Conservation (phyloP, 2,888 invertebrate species). For the Diplolepis rosae region DNA sequence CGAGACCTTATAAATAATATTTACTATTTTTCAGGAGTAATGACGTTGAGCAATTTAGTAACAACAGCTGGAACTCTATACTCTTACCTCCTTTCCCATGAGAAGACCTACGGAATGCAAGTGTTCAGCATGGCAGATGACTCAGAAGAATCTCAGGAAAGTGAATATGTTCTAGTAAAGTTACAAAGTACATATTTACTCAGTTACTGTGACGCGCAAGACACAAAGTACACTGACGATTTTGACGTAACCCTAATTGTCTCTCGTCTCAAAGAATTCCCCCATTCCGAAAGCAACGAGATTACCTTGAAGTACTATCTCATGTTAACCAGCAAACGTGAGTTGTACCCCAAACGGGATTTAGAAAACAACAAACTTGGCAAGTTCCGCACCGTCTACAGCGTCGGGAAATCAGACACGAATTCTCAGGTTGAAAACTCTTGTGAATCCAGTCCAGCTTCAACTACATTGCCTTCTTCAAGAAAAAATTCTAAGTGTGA, state of each 20-base stretch:
- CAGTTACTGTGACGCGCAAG: constrained; percentile 78
- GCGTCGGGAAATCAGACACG: constrained; percentile 63
- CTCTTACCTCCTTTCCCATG: constrained; percentile 81
- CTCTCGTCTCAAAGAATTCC: constrained; percentile 75
- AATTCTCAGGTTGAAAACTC: constrained; percentile 61
- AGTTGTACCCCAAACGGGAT: constrained; percentile 79
- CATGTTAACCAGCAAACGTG: constrained; percentile 72
- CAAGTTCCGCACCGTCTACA: constrained; percentile 78
- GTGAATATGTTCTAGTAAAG: constrained; percentile 80
- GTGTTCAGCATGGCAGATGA: constrained; percentile 78
- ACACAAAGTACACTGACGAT: constrained; percentile 79
- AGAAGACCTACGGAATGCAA: constrained; percentile 80
- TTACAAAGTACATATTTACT: constrained; percentile 77
- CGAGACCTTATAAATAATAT: neutral
- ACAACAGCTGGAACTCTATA: constrained; percentile 81
- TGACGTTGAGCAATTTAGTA: constrained; percentile 77
- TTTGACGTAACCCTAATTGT: constrained; percentile 82
- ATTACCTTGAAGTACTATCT: constrained; percentile 70
- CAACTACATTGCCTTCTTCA: constrained; percentile 45
- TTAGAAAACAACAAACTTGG: constrained; percentile 77
- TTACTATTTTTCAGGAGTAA: constrained; percentile 74
- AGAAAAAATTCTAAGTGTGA: constrained; percentile 50
- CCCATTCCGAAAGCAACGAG: constrained; percentile 57
- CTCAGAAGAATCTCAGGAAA: constrained; percentile 75
- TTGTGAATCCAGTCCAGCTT: constrained; percentile 58